A percentile compares a stretch with the other conserved stretches of the same genome.
Evolutionary conservation across 2,797 vertebrate species (phyloP).

Genomic region (Lophotriccus pileatus): DNA sequence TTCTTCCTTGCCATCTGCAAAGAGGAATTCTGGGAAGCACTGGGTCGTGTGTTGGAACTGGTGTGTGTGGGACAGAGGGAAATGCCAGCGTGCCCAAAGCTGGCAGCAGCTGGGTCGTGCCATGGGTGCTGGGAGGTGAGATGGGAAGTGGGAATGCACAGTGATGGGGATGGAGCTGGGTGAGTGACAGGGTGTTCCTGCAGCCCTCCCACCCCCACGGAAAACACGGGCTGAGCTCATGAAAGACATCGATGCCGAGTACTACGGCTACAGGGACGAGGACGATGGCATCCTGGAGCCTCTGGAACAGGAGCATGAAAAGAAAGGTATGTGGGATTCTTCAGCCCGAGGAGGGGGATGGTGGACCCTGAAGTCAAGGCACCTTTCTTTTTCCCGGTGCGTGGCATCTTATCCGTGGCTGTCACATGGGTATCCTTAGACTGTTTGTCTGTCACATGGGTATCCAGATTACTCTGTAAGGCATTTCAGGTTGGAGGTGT

Average conservation of each 20-base stretch:
- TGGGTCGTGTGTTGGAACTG: neutral
- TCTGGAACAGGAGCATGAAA: conserved; percentile 89
- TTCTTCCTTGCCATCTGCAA: neutral
- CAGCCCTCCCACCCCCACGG: conserved; percentile 88
- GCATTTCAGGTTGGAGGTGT: neutral
- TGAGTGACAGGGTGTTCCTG: neutral
- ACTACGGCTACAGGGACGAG: conserved; percentile 95
- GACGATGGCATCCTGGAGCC: conserved; percentile 92
- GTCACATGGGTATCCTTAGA: neutral
- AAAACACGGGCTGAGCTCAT: conserved; percentile 94
- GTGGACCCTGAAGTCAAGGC: neutral
- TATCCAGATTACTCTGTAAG: neutral
- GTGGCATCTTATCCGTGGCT: neutral
- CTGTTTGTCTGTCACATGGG: neutral
- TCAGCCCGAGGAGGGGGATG: neutral
- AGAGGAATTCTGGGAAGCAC: rapidly evolving
- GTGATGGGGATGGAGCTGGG: neutral
- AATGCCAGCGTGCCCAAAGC: too few relatives aligned
- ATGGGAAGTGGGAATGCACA: neutral
- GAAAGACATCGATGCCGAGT: conserved; percentile 95
- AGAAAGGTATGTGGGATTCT: conserved; percentile 72
- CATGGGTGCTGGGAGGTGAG: neutral
- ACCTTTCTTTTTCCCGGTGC: rapidly evolving
- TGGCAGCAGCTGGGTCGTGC: neutral
- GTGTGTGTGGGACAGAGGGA: neutral